These are phyloP conservation scores for Himalopsyche japonica DNA, from an alignment of 2,888 invertebrate genomes.

Conservation along the genomic window DNA sequence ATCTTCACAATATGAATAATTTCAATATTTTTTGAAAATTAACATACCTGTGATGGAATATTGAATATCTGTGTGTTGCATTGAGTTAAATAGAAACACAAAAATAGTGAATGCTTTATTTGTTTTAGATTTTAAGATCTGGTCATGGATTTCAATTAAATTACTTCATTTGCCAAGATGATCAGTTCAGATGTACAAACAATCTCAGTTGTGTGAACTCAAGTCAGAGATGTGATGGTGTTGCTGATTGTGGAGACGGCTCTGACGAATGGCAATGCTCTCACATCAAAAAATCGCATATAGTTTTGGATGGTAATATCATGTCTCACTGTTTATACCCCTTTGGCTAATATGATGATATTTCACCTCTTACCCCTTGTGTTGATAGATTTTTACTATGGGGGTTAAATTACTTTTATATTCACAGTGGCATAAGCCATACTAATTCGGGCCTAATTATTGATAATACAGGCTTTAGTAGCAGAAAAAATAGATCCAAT, in stretches of 20 bases:
- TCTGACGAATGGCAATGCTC: slow-evolving; percentile 31
- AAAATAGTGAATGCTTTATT: background rate
- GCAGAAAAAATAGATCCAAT: too few species aligned
- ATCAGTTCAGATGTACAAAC: slow-evolving; percentile 30
- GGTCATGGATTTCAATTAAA: slow-evolving; percentile 29
- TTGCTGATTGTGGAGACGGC: slow-evolving; percentile 23
- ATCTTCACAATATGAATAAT: too few species aligned
- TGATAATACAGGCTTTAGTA: too few species aligned
- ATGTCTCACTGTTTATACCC: background rate
- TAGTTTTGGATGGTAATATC: slow-evolving; percentile 10
- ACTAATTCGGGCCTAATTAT: too few species aligned
- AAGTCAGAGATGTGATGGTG: slow-evolving; percentile 24
- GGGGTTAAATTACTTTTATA: too few species aligned
- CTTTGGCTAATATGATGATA: background rate
- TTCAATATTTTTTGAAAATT: too few species aligned
- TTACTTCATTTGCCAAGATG: slow-evolving; percentile 24
- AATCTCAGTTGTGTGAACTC: slow-evolving; percentile 25
- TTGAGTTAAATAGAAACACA: too few species aligned
- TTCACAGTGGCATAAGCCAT: too few species aligned
- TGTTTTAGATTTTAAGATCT: slow-evolving; percentile 17
- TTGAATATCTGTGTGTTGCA: too few species aligned
- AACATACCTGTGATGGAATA: too few species aligned
- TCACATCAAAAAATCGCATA: background rate
- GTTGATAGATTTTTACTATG: too few species aligned
- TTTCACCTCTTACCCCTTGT: background rate